These are phyloP conservation scores for Enoplosus armatus DNA, from an alignment of 2,797 vertebrate genomes.

Conservation along the genomic window DNA sequence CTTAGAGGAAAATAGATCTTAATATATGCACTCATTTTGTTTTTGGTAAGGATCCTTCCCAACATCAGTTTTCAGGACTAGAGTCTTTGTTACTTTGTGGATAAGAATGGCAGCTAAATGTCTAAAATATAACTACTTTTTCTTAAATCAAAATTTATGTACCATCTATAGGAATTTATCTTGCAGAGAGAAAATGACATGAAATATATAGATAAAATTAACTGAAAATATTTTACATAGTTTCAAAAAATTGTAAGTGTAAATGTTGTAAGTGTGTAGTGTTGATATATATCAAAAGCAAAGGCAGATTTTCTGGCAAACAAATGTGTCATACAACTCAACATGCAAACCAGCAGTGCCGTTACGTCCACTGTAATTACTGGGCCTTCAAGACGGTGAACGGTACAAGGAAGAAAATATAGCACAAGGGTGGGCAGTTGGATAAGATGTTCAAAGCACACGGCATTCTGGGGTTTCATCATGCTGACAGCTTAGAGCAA, in stretches of 20 bases:
- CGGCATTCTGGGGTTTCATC: slow-evolving; percentile 54
- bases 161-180: background rate
- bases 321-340: background rate
- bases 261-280: background rate
- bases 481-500: slow-evolving; percentile 56
- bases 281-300: background rate
- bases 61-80: background rate
- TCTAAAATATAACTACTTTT: background rate
- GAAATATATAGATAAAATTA: background rate
- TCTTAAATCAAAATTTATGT: background rate
- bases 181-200: background rate
- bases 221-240: background rate
- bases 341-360: background rate
- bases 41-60: background rate
- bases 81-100: background rate
- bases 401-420: background rate
- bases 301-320: background rate
- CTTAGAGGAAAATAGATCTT: background rate
- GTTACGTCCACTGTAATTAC: background rate
- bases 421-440: slow-evolving; percentile 15
- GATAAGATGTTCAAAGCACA: slow-evolving; percentile 45
- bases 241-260: background rate
- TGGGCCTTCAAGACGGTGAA: background rate
- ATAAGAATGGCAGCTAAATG: background rate
- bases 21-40: background rate